These are phyloP conservation scores for Tanypteryx hageni DNA, from an alignment of 2,888 invertebrate species.

Conservation along the genomic window DNA sequence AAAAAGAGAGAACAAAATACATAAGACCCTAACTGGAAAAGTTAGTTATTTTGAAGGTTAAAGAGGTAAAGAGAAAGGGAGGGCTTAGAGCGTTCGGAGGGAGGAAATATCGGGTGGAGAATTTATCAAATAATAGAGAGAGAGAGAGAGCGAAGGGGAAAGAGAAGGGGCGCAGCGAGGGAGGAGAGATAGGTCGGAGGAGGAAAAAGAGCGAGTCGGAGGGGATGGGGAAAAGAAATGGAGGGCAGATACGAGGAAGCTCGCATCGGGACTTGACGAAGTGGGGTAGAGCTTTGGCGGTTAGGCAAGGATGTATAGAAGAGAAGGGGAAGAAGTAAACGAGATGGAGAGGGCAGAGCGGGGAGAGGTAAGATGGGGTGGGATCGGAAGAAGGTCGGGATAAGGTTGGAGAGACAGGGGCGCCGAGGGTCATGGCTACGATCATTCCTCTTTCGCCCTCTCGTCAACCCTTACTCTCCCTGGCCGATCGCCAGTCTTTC, in stretches of 20 bases:
- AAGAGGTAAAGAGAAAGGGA: not conserved
- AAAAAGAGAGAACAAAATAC: not conserved
- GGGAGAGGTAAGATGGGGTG: not conserved
- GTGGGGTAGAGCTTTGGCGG: not conserved
- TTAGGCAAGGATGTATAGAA: not conserved
- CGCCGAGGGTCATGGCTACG: not conserved
- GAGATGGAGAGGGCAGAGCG: not conserved
- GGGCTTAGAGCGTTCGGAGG: not conserved
- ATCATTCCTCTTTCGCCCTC: slow-evolving; percentile 49
- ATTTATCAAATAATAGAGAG: not conserved
- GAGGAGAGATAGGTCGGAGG: not conserved
- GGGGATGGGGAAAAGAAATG: not conserved
- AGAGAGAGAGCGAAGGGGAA: not conserved
- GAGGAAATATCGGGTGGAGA: not conserved
- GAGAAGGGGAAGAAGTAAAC: not conserved
- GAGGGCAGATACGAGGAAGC: not conserved
- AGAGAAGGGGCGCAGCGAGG: not conserved
- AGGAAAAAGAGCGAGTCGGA: not conserved
- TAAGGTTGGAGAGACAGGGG: slow-evolving; percentile 8
- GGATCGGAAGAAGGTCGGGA: not conserved
- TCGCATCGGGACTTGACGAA: too few relatives aligned
- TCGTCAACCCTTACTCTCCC: slow-evolving; percentile 36
- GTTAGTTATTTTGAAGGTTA: slow-evolving; percentile 22
- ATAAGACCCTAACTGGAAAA: slow-evolving; percentile 20
- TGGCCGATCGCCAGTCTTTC: slow-evolving; percentile 40